phyloP scores from a whole-genome alignment of 2,888 invertebrate genomes.

The Scaptomyza tumidula region DNA sequence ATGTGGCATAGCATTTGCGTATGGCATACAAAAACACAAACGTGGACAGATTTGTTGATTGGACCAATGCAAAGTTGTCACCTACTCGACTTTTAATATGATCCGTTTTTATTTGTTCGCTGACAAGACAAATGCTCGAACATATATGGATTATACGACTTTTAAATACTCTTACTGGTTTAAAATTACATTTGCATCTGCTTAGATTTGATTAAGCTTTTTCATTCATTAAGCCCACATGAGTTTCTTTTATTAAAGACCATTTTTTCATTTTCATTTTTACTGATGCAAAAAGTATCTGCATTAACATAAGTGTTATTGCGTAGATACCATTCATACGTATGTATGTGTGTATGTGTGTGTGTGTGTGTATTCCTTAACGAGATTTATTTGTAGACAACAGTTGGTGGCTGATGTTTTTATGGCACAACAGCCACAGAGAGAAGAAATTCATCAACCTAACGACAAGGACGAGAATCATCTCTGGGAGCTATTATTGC shows the following conservation, averaged over 20 bases:
- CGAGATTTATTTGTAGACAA: slow-evolving; percentile 79
- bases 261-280: slow-evolving; percentile 24
- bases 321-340: slow-evolving; percentile 4
- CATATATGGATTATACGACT: neutral
- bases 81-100: slow-evolving; percentile 26
- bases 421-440: slow-evolving; percentile 55
- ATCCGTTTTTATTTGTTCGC: slow-evolving; percentile 12
- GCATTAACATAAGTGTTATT: slow-evolving; percentile 55
- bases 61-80: slow-evolving; percentile 29
- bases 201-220: neutral
- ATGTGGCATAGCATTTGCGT: slow-evolving; percentile 32
- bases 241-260: slow-evolving; percentile 39
- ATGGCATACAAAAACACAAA: slow-evolving; percentile 4
- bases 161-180: neutral
- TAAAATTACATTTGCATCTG: neutral
- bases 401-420: slow-evolving; percentile 72
- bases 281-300: slow-evolving; percentile 30
- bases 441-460: slow-evolving; percentile 69
- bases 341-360: slow-evolving; percentile 13
- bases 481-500: slow-evolving; percentile 82
- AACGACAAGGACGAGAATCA: slow-evolving; percentile 67
- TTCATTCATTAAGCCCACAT: slow-evolving; percentile 9
- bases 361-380: slow-evolving; percentile 55
- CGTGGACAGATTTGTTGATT: slow-evolving; percentile 29
- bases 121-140: neutral